Percentiles rank a stretch among this genome's conserved stretches.
Conservation (phyloP, 2,113 vertebrate species). For the Neotragus moschatus region DNA sequence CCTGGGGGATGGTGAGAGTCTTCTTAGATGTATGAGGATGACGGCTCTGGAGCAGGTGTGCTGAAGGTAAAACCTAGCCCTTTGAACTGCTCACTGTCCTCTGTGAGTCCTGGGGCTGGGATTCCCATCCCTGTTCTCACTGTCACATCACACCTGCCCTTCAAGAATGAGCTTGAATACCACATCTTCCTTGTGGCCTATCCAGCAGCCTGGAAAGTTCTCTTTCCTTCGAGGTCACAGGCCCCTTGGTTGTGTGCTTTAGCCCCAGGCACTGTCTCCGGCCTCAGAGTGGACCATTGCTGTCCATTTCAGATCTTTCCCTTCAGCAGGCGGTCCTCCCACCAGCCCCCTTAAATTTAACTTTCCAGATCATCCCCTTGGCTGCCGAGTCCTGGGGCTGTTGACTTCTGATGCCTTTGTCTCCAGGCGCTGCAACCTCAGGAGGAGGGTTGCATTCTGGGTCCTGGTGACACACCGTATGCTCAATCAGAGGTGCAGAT, state of each 20-base stretch:
- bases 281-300: background rate
- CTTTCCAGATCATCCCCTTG: background rate
- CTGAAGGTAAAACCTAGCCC: background rate
- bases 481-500: background rate
- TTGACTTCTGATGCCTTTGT: background rate
- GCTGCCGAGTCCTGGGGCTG: background rate
- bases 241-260: background rate
- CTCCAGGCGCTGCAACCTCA: background rate
- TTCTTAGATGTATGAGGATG: background rate
- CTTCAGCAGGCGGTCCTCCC: background rate
- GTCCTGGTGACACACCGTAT: background rate
- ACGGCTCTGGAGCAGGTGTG: background rate
- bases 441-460: background rate
- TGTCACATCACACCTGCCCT: background rate
- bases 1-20: background rate
- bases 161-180: background rate
- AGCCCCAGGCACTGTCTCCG: background rate
- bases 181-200: fast-evolving
- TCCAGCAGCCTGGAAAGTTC: background rate
- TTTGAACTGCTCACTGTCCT: too few species aligned
- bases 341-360: background rate
- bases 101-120: background rate
- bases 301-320: too few species aligned
- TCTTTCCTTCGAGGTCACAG: background rate
- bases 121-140: background rate